These are phyloP conservation scores for Tyto alba DNA, from an alignment of 2,113 vertebrate species.

Conservation along the genomic window DNA sequence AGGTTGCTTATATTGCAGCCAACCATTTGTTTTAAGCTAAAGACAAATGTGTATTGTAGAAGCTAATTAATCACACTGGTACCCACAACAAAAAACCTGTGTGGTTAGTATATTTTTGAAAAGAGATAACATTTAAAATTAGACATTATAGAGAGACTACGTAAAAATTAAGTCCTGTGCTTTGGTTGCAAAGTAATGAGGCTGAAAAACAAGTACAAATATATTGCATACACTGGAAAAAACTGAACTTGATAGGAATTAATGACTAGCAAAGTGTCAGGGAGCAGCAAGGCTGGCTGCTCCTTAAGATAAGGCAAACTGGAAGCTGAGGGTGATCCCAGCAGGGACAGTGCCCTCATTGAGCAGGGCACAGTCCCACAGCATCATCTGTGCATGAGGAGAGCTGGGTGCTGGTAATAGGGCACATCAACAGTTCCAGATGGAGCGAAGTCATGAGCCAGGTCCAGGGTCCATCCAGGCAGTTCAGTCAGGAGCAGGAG, in stretches of 20 bases:
- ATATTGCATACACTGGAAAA: not conserved
- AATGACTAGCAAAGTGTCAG: not conserved
- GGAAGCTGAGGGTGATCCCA: not conserved
- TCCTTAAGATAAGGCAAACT: not conserved
- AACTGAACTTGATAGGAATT: not conserved
- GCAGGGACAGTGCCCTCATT: not conserved
- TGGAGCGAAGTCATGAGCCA: not conserved
- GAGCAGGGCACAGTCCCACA: not conserved
- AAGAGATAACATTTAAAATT: not conserved
- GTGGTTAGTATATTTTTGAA: not conserved
- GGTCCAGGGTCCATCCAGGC: accelerated
- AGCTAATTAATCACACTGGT: not conserved
- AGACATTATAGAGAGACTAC: not conserved
- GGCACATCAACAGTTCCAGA: not conserved
- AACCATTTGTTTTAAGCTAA: not conserved
- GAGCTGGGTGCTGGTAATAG: not conserved
- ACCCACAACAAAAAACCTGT: not conserved
- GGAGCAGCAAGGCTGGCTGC: not conserved
- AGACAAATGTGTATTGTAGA: not conserved
- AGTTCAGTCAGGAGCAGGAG: not conserved
- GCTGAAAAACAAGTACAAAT: not conserved
- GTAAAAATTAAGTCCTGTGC: not conserved
- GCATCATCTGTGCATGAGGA: not conserved
- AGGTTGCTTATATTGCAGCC: not conserved
- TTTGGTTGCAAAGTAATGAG: not conserved